Percentiles rank a stretch among this genome's conserved stretches.
Conservation (phyloP, 2,113 vertebrate genomes). For the Vidua chalybeata region DNA sequence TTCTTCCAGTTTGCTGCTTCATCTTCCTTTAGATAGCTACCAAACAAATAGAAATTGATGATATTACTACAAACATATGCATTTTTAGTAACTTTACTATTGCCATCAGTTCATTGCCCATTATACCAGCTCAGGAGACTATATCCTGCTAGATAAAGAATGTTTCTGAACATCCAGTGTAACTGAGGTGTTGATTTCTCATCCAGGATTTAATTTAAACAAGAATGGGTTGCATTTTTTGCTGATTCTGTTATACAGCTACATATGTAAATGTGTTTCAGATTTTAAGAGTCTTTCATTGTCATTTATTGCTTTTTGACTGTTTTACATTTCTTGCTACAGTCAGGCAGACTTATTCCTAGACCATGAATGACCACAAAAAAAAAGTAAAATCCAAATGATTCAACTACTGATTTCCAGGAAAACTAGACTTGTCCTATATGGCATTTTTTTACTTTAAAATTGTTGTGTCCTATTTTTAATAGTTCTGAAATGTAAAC, state of each 20-base stretch:
- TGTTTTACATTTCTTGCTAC: background rate
- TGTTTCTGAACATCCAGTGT: background rate
- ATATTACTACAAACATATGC: background rate
- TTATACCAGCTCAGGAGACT: background rate
- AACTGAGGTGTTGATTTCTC: background rate
- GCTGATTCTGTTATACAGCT: background rate
- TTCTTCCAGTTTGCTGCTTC: background rate
- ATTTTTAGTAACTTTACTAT: background rate
- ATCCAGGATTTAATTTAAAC: background rate
- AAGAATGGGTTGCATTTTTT: background rate
- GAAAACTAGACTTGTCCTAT: background rate
- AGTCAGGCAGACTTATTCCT: background rate
- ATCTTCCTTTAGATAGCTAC: background rate
- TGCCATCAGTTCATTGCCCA: background rate
- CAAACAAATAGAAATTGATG: background rate
- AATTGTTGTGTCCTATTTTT: background rate
- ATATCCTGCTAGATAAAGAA: background rate
- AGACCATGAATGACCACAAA: background rate
- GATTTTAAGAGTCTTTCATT: background rate
- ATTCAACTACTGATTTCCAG: background rate
- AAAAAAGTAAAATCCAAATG: background rate
- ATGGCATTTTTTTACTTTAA: background rate
- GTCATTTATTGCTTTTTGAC: background rate
- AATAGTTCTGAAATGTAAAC: background rate
- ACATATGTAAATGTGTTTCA: background rate